phyloP scores from a whole-genome alignment of 2,797 vertebrate species.

The Limosa lapponica region DNA sequence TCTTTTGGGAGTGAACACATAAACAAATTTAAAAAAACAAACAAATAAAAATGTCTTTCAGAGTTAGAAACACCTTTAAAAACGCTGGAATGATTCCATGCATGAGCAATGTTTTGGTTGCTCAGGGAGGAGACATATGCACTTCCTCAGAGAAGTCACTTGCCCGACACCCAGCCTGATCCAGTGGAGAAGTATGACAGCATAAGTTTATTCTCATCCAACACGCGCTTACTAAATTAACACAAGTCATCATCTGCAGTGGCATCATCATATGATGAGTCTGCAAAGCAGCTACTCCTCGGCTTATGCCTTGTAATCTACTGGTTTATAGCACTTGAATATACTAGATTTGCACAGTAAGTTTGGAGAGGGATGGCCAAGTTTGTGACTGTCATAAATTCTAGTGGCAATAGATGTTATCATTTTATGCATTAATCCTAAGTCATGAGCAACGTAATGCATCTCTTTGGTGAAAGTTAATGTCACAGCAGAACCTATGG shows the following conservation, averaged over 20 bases:
- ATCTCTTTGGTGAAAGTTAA: neutral
- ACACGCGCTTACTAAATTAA: neutral
- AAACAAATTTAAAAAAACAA: neutral
- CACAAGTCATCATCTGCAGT: neutral
- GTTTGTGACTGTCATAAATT: neutral
- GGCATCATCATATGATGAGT: neutral
- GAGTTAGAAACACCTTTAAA: neutral
- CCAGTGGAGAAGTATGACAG: constrained; percentile 5
- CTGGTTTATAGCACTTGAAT: neutral
- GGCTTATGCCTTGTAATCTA: neutral
- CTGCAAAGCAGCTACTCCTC: neutral
- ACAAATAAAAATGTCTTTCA: neutral
- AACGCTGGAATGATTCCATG: neutral
- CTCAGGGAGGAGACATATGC: neutral
- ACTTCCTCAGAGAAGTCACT: neutral
- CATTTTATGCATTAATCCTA: neutral
- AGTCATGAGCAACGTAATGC: neutral
- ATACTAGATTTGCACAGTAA: neutral
- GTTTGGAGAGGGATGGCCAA: neutral
- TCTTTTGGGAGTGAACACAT: neutral
- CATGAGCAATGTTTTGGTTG: constrained; percentile 21
- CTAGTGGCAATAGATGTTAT: neutral
- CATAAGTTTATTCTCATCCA: constrained; percentile 44
- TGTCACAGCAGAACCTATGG: rapidly evolving
- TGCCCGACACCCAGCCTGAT: neutral